Conservation (phyloP, 2,888 invertebrate species). For the Eristalis pertinax region DNA sequence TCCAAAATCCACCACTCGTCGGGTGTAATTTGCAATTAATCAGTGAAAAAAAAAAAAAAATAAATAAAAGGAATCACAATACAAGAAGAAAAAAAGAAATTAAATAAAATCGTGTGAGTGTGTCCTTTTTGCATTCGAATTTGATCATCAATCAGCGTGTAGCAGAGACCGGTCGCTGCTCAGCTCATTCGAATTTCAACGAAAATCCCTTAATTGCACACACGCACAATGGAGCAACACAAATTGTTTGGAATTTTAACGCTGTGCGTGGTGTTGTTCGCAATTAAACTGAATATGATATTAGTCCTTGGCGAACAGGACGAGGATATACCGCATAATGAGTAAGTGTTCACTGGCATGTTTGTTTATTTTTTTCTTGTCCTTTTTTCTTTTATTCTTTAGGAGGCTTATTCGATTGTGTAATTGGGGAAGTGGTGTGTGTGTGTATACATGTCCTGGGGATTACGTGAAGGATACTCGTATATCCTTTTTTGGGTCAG, state of each 20-base stretch:
- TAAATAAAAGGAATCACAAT: not conserved
- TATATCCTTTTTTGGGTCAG: not conserved
- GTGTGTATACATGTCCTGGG: not conserved
- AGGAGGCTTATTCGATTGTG: conserved; percentile 17
- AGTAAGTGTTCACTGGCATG: conserved; percentile 85
- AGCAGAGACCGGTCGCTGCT: not conserved
- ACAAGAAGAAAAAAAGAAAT: conserved; percentile 6
- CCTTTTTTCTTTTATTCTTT: conserved; percentile 8
- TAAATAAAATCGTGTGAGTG: conserved; percentile 15
- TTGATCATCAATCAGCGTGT: conserved; percentile 60
- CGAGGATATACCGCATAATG: conserved; percentile 94
- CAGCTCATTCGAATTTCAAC: not conserved
- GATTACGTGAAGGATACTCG: conserved; percentile 24
- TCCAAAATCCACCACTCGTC: conserved; percentile 15
- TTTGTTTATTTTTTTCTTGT: conserved; percentile 41
- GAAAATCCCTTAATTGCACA: conserved; percentile 46
- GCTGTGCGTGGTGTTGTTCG: conserved; percentile 77
- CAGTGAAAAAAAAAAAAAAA: no score
- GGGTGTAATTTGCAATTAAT: conserved; percentile 51
- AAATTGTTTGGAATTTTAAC: conserved; percentile 76
- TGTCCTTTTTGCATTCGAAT: conserved; percentile 44
- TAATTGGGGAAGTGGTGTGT: not conserved
- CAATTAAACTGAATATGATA: conserved; percentile 77
- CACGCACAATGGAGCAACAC: conserved; percentile 65
- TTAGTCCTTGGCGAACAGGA: conserved; percentile 85